Conservation (phyloP, 2,113 vertebrate genomes). For the Grus americana region DNA sequence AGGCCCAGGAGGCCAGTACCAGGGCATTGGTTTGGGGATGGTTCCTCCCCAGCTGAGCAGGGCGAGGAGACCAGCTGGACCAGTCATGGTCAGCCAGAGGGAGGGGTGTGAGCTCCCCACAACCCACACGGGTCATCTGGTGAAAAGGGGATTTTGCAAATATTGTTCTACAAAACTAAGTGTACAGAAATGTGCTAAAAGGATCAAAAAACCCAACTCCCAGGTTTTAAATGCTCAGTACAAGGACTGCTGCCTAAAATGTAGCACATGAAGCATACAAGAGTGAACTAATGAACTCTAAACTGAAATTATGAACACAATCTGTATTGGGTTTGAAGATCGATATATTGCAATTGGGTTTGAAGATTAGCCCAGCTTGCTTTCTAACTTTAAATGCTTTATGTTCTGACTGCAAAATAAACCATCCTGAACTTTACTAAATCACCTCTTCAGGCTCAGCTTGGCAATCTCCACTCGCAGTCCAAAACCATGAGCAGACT, state of each 20-base stretch:
- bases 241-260: neutral
- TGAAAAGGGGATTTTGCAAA: neutral
- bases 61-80: neutral
- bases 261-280: neutral
- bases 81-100: neutral
- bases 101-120: neutral
- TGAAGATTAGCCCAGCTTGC: neutral
- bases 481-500: neutral
- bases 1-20: neutral
- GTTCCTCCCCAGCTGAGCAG: neutral
- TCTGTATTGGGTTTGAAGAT: neutral
- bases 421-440: neutral
- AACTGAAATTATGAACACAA: conserved; percentile 7
- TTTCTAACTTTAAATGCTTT: neutral
- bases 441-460: neutral
- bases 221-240: neutral
- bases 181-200: neutral
- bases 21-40: neutral
- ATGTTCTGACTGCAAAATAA: neutral
- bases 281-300: neutral
- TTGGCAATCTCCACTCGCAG: neutral
- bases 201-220: fast-evolving
- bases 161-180: neutral
- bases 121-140: neutral
- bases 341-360: neutral